phyloP scores from a whole-genome alignment of 2,797 vertebrate species.

The Chaenodraco wilsoni region DNA sequence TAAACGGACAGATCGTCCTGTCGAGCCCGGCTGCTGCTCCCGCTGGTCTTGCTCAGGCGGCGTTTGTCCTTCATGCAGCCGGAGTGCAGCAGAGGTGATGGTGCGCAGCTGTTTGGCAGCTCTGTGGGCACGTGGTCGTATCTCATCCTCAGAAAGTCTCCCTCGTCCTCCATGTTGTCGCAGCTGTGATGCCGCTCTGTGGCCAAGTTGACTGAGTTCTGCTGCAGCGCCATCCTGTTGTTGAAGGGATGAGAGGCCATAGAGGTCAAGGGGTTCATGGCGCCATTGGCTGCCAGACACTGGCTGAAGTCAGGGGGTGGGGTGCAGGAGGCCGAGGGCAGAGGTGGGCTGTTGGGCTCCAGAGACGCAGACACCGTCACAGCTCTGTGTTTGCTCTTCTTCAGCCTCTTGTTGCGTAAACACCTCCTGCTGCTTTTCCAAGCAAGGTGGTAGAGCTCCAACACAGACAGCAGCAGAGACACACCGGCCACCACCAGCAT shows the following conservation, averaged over 20 bases:
- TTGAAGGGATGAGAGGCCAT: conserved; percentile 87
- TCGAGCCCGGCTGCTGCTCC: conserved; percentile 89
- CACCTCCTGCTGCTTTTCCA: conserved; percentile 88
- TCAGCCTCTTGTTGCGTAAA: conserved; percentile 61
- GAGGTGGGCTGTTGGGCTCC: conserved; percentile 57
- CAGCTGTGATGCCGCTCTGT: conserved; percentile 85
- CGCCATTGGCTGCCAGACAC: conserved; percentile 80
- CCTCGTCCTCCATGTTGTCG: conserved; percentile 75
- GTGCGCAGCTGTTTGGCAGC: conserved; percentile 75
- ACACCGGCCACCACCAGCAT: conserved; percentile 94
- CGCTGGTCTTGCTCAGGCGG: conserved; percentile 90
- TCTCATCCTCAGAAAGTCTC: conserved; percentile 87
- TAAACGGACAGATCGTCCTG: conserved; percentile 93
- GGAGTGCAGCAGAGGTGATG: conserved; percentile 67
- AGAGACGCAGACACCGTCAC: conserved; percentile 46
- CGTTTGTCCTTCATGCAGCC: conserved; percentile 87
- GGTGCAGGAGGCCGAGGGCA: conserved; percentile 82
- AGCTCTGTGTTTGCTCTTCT: conserved; percentile 34
- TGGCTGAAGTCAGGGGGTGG: conserved; percentile 94
- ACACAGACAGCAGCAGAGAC: conserved; percentile 91
- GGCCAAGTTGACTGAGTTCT: conserved; percentile 92
- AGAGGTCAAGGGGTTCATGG: conserved; percentile 72
- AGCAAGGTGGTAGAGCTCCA: conserved; percentile 92
- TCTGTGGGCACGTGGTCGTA: conserved; percentile 79
- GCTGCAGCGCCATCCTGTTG: conserved; percentile 90